Conservation (phyloP, 2,113 vertebrate genomes). For the Pantherophis guttatus region DNA sequence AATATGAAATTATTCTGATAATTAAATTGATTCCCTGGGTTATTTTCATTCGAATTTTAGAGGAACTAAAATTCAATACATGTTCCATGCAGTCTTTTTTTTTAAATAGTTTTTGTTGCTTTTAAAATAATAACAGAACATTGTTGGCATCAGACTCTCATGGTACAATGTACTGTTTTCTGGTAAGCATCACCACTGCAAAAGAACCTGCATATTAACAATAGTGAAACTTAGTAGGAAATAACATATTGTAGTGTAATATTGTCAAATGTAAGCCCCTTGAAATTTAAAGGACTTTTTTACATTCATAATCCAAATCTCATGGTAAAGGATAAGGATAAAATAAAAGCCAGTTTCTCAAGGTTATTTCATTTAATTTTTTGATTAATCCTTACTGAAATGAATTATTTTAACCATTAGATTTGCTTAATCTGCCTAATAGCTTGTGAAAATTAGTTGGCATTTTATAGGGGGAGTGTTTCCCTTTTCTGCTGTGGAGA, state of each 20-base stretch:
- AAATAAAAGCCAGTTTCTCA: conserved; percentile 18
- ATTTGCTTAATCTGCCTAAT: conserved; percentile 39
- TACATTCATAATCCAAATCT: neutral
- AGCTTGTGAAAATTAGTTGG: conserved; percentile 48
- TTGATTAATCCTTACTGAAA: conserved; percentile 23
- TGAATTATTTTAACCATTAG: conserved; percentile 31
- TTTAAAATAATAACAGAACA: neutral
- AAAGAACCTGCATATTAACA: neutral
- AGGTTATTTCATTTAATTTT: conserved; percentile 35
- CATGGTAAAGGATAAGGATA: neutral
- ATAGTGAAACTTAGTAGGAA: neutral
- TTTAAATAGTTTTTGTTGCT: neutral
- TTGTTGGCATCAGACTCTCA: neutral
- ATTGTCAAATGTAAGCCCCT: neutral
- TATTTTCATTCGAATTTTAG: neutral
- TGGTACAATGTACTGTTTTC: neutral
- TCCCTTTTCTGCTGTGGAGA: conserved; percentile 58
- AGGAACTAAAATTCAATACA: neutral
- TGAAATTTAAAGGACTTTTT: neutral
- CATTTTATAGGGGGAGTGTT: conserved; percentile 54
- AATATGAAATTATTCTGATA: neutral
- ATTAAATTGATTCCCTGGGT: neutral
- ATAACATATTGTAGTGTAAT: neutral
- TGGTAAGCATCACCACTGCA: neutral
- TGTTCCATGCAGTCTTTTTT: neutral